phyloP scores from a whole-genome alignment of 2,888 invertebrate genomes.

The Altica lythri region DNA sequence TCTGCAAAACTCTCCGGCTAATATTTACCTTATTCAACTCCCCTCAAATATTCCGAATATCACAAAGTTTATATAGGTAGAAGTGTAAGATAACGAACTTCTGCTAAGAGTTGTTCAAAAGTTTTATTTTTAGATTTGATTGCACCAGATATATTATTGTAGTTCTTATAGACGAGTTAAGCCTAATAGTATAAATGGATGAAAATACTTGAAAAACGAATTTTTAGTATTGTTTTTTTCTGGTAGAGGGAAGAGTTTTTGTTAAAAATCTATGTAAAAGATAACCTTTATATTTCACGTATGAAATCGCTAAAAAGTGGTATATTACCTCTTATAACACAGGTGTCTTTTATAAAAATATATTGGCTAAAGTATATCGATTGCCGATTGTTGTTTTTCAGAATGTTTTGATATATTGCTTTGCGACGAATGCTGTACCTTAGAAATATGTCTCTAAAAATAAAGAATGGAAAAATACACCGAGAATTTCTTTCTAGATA shows the following conservation, averaged over 20 bases:
- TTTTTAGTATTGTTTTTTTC: too few relatives aligned
- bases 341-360: constrained; percentile 41
- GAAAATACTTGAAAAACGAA: too few relatives aligned
- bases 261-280: too few relatives aligned
- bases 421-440: constrained; percentile 5
- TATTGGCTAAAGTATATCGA: constrained; percentile 20
- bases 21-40: constrained; percentile 31
- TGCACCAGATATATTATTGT: constrained; percentile 12
- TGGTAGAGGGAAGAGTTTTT: too few relatives aligned
- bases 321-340: constrained; percentile 50
- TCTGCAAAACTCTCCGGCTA: constrained; percentile 20
- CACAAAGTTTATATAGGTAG: constrained; percentile 27
- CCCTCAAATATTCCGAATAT: constrained; percentile 29
- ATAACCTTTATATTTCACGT: too few relatives aligned
- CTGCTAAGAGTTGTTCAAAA: constrained; percentile 21
- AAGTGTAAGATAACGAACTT: constrained; percentile 28
- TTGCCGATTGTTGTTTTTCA: constrained; percentile 19
- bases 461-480: too few relatives aligned
- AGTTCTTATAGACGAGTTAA: too few relatives aligned
- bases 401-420: constrained; percentile 20
- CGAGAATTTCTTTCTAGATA: not conserved
- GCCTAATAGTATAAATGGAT: too few relatives aligned
- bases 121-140: constrained; percentile 8
- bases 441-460: not conserved
- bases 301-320: too few relatives aligned